Evolutionary conservation across 2,888 invertebrate species (phyloP), one percentile per base, ranked within the genome.

Genomic region (Euzetes globulus): DNA sequence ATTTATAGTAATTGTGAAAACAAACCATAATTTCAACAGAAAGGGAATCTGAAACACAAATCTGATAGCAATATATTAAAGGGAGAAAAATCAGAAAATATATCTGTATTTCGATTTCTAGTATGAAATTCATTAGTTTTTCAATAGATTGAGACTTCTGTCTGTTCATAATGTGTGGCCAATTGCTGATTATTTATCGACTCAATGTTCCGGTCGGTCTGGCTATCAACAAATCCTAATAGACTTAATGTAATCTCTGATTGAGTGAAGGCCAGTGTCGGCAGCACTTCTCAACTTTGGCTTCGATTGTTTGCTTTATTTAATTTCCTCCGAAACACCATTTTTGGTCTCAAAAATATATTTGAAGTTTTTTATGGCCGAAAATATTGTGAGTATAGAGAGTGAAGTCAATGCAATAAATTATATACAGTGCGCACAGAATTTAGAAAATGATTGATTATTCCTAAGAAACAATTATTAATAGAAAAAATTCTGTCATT

Each of bases 241-340:
- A 13, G 41, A 41, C 7, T 41, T 41, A 41, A 41, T 41, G 13
- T 41, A 60, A 60, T 25, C 25, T 27, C 19, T 60, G 13, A 6
- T 4, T 60, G 17, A 60, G 17, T 60, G 27, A 19, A 22, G 15
- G 25, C 15, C 27, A 25, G 22, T 22, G 25, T 22, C 60, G 19
- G 19, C 22, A 60, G 27, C 9, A 60, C 25, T 60, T 52, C 19
- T 52, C 52, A 22, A 52, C 22, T 13, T 1, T 19, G 25, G 25
- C n/a, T 25, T 60, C 60, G 27, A 27, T 60, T 60, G 60, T 60
- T 52, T 19, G 19, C 60, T 60, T 60, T 27, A 60, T 60, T 60
- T 60, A 60, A 60, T 60, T 60, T 60, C 60, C 60, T 60, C 15
- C 3, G 13, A 60, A 19, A 60, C 25, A 27, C 19, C 1, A 13